phyloP scores from a whole-genome alignment of 2,888 invertebrate genomes.

The Eristalis pertinax region DNA sequence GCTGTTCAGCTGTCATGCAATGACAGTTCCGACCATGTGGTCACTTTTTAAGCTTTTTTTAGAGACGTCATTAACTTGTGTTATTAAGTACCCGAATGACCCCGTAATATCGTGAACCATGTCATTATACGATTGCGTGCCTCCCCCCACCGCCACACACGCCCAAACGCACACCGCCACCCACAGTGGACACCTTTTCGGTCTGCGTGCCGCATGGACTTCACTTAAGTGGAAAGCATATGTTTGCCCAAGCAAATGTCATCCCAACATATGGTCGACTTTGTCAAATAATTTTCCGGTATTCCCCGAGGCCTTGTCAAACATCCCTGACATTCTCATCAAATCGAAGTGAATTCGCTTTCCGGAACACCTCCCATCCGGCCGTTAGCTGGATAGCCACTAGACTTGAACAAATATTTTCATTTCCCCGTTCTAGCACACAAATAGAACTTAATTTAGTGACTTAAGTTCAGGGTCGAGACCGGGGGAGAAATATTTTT shows the following conservation, averaged over 20 bases:
- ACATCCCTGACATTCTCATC: conserved; percentile 8
- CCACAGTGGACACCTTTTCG: neutral
- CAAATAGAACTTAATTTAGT: conserved; percentile 22
- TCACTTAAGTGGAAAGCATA: neutral
- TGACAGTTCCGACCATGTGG: neutral
- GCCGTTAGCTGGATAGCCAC: neutral
- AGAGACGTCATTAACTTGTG: neutral
- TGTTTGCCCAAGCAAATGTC: neutral
- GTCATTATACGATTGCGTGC: neutral
- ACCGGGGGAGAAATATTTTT: neutral
- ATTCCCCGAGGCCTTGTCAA: neutral
- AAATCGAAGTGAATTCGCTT: neutral
- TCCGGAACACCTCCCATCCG: neutral
- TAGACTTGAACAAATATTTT: neutral
- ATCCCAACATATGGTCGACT: neutral
- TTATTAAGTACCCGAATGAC: neutral
- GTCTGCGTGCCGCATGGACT: neutral
- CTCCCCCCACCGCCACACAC: neutral
- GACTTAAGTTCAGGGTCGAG: conserved; percentile 11
- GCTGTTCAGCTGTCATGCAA: neutral
- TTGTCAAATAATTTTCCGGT: neutral
- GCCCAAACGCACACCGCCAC: too few relatives aligned
- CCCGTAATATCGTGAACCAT: neutral
- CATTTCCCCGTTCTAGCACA: neutral
- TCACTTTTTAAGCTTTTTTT: neutral